Conservation (phyloP, 2,888 invertebrate genomes). For the Anodontia alba region DNA sequence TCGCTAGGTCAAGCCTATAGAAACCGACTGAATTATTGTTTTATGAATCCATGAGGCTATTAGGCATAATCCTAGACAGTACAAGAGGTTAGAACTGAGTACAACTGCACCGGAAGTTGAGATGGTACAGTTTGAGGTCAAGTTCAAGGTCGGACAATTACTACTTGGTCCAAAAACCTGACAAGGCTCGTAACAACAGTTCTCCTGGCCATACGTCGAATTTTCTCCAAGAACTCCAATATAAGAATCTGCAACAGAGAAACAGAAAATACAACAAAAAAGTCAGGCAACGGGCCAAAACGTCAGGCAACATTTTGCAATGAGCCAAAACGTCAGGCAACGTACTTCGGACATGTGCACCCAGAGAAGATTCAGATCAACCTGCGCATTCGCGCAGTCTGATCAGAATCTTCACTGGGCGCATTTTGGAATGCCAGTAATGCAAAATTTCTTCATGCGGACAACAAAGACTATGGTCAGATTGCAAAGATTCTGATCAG, state of each 20-base stretch:
- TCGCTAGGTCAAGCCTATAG: conserved; percentile 60
- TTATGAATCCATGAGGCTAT: conserved; percentile 15
- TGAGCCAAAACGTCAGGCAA: too few relatives aligned
- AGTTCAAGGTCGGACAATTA: conserved; percentile 35
- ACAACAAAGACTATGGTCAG: too few relatives aligned
- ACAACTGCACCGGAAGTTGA: conserved; percentile 26
- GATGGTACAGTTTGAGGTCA: conserved; percentile 48
- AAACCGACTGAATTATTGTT: conserved; percentile 22
- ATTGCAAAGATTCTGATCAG: too few relatives aligned
- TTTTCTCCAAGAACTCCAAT: conserved; percentile 37
- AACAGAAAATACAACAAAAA: not conserved
- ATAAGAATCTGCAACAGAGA: conserved; percentile 50
- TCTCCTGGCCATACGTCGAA: conserved; percentile 41
- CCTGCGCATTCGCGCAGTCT: too few relatives aligned
- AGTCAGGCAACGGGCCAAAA: too few relatives aligned
- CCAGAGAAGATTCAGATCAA: too few relatives aligned
- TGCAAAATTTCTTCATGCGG: too few relatives aligned
- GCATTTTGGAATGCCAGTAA: too few relatives aligned
- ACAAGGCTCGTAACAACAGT: conserved; percentile 52
- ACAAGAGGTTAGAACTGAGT: conserved; percentile 14
- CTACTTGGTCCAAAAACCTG: conserved; percentile 18
- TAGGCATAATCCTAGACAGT: conserved; percentile 13
- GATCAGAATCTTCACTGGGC: too few relatives aligned
- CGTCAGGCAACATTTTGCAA: too few relatives aligned
- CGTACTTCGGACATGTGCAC: too few relatives aligned